These are phyloP conservation scores for Oenanthe melanoleuca DNA, from an alignment of 2,113 vertebrate genomes.

Conservation along the genomic window DNA sequence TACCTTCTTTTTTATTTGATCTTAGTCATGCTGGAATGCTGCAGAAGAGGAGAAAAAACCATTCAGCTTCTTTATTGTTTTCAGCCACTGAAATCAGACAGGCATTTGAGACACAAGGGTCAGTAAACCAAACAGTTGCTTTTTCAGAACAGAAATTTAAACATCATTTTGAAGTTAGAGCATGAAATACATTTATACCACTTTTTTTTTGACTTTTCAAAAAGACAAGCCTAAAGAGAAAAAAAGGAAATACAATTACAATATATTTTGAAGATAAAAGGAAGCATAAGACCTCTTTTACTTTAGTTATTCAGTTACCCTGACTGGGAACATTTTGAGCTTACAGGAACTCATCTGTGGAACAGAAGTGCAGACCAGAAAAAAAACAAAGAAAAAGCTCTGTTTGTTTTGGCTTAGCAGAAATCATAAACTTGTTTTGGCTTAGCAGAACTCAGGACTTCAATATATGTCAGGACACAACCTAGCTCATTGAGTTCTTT, in stretches of 20 bases:
- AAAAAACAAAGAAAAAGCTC: not conserved
- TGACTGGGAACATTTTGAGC: not conserved
- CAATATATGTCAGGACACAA: not conserved
- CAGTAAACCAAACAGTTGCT: not conserved
- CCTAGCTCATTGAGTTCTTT: not conserved
- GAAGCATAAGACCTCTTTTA: not conserved
- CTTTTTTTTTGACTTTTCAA: not conserved
- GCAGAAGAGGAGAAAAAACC: not conserved
- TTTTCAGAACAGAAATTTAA: not conserved
- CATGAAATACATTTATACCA: not conserved
- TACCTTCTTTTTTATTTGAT: not conserved
- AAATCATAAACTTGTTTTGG: not conserved
- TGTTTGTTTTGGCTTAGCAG: not conserved
- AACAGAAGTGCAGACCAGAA: not conserved
- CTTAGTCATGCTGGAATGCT: not conserved
- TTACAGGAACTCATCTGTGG: not conserved
- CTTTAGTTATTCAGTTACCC: not conserved
- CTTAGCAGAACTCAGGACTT: not conserved
- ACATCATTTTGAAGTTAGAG: not conserved
- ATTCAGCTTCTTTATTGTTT: not conserved
- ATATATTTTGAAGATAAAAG: not conserved
- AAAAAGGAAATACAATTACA: not conserved
- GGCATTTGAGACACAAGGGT: not conserved
- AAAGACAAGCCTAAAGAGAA: not conserved
- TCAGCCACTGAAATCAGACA: not conserved